These are phyloP conservation scores for Cydia splendana DNA, from an alignment of 1,140 invertebrate genomes.

Conservation along the genomic window DNA sequence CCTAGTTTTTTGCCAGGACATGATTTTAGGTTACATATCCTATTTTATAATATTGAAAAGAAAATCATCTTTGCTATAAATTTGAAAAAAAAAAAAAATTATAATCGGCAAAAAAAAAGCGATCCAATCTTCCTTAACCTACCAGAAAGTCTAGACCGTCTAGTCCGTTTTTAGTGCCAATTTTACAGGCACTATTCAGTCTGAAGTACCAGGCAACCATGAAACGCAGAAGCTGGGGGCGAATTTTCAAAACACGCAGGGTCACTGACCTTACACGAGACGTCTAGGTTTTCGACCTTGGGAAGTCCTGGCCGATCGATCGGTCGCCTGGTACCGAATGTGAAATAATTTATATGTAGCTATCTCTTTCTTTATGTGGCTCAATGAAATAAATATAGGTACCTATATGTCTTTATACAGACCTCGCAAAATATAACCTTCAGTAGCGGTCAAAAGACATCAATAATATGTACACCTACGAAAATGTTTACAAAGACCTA, in stretches of 20 bases:
- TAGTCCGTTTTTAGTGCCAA: not conserved
- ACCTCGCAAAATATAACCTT: not conserved
- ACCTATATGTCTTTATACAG: not conserved
- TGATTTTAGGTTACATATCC: no score
- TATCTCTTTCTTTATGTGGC: not conserved
- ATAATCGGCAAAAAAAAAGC: not conserved
- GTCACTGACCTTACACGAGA: not conserved
- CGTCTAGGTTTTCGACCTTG: constrained; percentile 30
- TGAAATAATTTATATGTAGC: not conserved
- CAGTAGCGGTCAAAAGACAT: not conserved
- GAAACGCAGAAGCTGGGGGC: not conserved
- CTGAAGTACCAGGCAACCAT: constrained; percentile 23
- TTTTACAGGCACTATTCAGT: constrained; percentile 25
- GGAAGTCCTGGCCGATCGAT: constrained; percentile 26
- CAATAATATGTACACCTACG: not conserved
- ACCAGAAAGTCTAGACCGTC: not conserved
- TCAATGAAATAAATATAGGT: not conserved
- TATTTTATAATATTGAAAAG: no score
- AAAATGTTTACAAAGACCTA: not conserved
- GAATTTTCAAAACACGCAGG: constrained; percentile 31
- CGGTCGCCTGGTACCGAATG: constrained; percentile 23
- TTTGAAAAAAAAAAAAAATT: no score
- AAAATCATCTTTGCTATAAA: no score
- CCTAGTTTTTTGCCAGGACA: no score
- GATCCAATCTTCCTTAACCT: not conserved